A percentile compares a stretch with the other conserved stretches of the same genome.
Conservation (phyloP, 1,140 invertebrate species). For the Eufriesea mexicana region DNA sequence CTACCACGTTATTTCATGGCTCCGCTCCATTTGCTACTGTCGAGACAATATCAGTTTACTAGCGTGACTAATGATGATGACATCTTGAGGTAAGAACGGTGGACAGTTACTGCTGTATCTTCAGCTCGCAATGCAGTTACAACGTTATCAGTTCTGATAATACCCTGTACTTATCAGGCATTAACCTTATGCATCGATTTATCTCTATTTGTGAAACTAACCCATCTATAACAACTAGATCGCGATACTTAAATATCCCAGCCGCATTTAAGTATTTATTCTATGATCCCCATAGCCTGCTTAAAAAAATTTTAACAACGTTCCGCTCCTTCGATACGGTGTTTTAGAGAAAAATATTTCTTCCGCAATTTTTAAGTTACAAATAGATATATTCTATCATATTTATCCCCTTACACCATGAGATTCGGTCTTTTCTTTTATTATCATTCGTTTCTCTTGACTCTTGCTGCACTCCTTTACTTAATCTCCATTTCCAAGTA, state of each 20-base stretch:
- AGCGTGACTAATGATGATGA: constrained; percentile 40
- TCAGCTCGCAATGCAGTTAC: background rate
- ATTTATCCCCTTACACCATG: too few species aligned
- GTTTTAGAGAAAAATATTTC: too few species aligned
- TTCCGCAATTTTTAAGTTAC: too few species aligned
- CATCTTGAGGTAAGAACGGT: constrained; percentile 10
- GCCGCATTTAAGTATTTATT: too few species aligned
- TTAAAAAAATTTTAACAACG: too few species aligned
- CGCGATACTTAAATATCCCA: background rate
- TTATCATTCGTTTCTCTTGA: too few species aligned
- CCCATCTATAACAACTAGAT: background rate
- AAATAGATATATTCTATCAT: too few species aligned
- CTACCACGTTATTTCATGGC: background rate
- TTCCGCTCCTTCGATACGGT: too few species aligned
- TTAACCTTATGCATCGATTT: background rate
- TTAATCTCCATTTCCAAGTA: too few species aligned
- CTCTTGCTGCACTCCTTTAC: too few species aligned
- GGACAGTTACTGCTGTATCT: background rate
- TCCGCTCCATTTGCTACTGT: constrained; percentile 30
- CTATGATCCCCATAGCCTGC: too few species aligned
- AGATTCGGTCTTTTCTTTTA: too few species aligned
- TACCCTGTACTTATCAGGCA: background rate
- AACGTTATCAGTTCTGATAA: background rate
- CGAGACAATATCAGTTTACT: constrained; percentile 45
- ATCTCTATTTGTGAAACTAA: background rate